Base-by-base conservation (phyloP, 2,888 invertebrate genomes). In the Tribolium freemani region DNA sequence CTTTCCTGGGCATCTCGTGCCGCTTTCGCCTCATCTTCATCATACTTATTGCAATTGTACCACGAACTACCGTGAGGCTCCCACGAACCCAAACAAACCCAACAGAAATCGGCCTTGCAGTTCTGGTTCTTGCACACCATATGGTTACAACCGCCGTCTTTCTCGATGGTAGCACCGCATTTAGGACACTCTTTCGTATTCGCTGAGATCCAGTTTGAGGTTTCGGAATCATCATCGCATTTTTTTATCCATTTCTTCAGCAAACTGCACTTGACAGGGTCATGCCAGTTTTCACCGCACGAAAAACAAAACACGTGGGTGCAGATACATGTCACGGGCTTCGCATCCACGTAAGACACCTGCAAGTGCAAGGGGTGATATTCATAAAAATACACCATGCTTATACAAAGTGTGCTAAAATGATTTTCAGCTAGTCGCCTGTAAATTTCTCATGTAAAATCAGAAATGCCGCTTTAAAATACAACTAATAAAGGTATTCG, bases 171-270 rank as follows among this genome's bases (percentile, higher is more conserved):
- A 44, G 97, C 98, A 87, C 97, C 96, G 87, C 99, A 99, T 87
- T 96, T 97, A 11, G 99, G 99, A 86, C 99, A 99, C 88, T 99
- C 98, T 89, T 99, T 99, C 26, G 99, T 99, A 88, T 99, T 99
- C 20, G 99, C 99, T 64, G 98, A 98, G 83, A 99, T 98, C 99
- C 99, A 99, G 86, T 99, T 99, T 2, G 98, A 97, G 58, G 99
- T 99, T 88, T 99, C 99, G 3, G 97, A 97, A 88, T 99, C 99
- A 85, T 99, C 99, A 86, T 97, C 98, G 88, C 98, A 99, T 87
- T 99, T 99, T 88, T 98, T 99, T 77, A 98, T 96, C 99, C 99
- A 99, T 87, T 94, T 95, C 83, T 92, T 93, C 11, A 99, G 90
- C 85, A 98, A 91, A 71, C 93, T 91, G 88, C 99, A 99, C 79